Base-by-base conservation (phyloP, 1,140 invertebrate genomes). In the Dermatophagoides farinae region DNA sequence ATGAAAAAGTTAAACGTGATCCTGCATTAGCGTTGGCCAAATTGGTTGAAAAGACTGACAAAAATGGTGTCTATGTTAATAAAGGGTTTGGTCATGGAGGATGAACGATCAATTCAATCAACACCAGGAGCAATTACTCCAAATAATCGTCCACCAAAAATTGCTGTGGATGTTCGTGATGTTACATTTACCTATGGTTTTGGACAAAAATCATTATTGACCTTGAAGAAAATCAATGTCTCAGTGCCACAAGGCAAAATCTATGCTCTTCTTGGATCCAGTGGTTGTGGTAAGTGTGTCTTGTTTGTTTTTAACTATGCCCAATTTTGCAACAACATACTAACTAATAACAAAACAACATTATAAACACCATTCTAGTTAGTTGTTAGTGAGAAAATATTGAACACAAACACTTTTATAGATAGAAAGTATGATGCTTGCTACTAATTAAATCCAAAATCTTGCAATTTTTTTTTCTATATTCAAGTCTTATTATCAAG, bases 261-360 rank as follows among this genome's bases (percentile, higher is more conserved):
- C 53, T 63, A 50, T 60, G 63, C 44, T n/a, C 54, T 46, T 23
- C 62, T 41, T 16, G 64, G 58, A 59, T 40, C 49, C 57, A 66
- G 57, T 64, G 66, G 58, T 40, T 68, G 65, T 86, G 22, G 86
- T 84, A 74, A 75, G 58, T 50, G n/a, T n/a, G n/a, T n/a, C n/a
- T 18, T 44, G 5, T 57, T 57, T 14, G 8, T 53, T 52, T 11
- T 20, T 52, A n/a, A 43, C n/a, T 43, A 43, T 43, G 10, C n/a
- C n/a, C 10, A 43, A 43, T 43, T 11, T 43, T 43, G 10, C 31
- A 31, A 31, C 31, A 31, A 31, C n/a, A n/a, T n/a, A n/a, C n/a
- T n/a, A n/a, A n/a, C n/a, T n/a, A n/a, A n/a, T n/a, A n/a, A n/a
- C n/a, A n/a, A 31, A 31, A 31, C 31, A 31, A 31, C 2, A 8